Evolutionary conservation across 1,140 invertebrate species (phyloP).

Genomic region (Diabrotica virgifera): DNA sequence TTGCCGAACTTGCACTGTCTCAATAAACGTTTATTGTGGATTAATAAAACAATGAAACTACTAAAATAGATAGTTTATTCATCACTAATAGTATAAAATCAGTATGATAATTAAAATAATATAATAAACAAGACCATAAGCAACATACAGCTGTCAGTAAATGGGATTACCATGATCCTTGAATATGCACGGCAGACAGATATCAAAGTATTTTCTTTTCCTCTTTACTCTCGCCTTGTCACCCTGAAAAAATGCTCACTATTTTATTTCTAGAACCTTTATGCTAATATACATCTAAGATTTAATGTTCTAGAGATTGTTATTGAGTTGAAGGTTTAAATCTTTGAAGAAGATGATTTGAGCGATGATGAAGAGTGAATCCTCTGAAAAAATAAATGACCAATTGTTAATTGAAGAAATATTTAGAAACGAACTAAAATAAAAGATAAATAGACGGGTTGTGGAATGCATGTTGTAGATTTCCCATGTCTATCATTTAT

Average conservation of each 20-base stretch:
- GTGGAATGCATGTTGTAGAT: too few species aligned
- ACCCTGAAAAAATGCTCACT: slow-evolving; percentile 31
- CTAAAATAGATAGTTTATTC: background rate
- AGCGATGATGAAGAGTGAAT: slow-evolving; percentile 40
- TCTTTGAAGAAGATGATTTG: slow-evolving; percentile 31
- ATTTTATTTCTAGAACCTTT: background rate
- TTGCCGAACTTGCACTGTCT: too few species aligned
- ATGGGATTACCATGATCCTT: slow-evolving; percentile 23
- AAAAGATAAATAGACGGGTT: too few species aligned
- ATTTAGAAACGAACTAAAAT: too few species aligned
- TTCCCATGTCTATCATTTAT: too few species aligned
- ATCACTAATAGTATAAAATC: slow-evolving; percentile 1
- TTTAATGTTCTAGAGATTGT: slow-evolving; percentile 15
- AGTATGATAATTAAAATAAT: slow-evolving; percentile 4
- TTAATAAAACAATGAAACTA: too few species aligned
- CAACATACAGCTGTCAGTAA: background rate
- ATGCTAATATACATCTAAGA: slow-evolving; percentile 14
- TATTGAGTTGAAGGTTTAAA: background rate
- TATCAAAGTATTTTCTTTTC: slow-evolving; percentile 36
- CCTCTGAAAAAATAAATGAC: slow-evolving; percentile 39
- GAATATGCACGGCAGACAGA: slow-evolving; percentile 31
- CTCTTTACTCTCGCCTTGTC: slow-evolving; percentile 41
- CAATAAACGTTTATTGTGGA: too few species aligned
- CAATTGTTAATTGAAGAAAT: too few species aligned
- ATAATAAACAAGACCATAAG: background rate